Conservation (phyloP, 2,888 invertebrate genomes). For the Apantesis nais region DNA sequence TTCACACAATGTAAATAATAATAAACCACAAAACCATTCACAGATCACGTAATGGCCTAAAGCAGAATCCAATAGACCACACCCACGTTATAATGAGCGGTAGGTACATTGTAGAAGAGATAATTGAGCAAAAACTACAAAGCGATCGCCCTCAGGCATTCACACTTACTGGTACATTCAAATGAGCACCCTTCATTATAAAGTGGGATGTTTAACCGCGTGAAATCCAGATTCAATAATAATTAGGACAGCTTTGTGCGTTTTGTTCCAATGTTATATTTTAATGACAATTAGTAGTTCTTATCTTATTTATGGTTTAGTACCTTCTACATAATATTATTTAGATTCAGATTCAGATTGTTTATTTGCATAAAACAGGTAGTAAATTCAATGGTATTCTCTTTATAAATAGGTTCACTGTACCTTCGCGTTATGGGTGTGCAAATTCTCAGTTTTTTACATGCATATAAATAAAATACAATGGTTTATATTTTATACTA, state of each 20-base stretch:
- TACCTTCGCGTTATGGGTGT: too few relatives aligned
- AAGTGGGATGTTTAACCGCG: conserved; percentile 65
- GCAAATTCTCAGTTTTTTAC: too few relatives aligned
- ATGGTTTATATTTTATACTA: too few relatives aligned
- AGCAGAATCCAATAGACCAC: conserved; percentile 78
- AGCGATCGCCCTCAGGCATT: conserved; percentile 66
- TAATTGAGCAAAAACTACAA: conserved; percentile 83
- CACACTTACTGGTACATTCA: conserved; percentile 70
- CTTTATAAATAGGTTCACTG: too few relatives aligned
- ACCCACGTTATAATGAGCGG: conserved; percentile 73
- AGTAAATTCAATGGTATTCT: too few relatives aligned
- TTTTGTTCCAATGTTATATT: conserved; percentile 1
- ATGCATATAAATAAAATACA: not conserved
- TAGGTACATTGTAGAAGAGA: conserved; percentile 66
- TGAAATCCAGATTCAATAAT: conserved; percentile 42
- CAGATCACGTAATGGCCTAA: conserved; percentile 70
- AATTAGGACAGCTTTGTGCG: conserved; percentile 12
- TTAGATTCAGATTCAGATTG: too few relatives aligned
- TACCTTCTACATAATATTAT: not conserved
- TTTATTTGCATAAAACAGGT: too few relatives aligned
- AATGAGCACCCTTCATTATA: conserved; percentile 71
- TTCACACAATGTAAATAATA: conserved; percentile 40
- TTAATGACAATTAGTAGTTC: not conserved
- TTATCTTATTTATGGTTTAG: not conserved
- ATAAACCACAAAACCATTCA: conserved; percentile 50